These are phyloP conservation scores for Melanerpes formicivorus DNA, from an alignment of 2,113 vertebrate genomes.

Conservation along the genomic window DNA sequence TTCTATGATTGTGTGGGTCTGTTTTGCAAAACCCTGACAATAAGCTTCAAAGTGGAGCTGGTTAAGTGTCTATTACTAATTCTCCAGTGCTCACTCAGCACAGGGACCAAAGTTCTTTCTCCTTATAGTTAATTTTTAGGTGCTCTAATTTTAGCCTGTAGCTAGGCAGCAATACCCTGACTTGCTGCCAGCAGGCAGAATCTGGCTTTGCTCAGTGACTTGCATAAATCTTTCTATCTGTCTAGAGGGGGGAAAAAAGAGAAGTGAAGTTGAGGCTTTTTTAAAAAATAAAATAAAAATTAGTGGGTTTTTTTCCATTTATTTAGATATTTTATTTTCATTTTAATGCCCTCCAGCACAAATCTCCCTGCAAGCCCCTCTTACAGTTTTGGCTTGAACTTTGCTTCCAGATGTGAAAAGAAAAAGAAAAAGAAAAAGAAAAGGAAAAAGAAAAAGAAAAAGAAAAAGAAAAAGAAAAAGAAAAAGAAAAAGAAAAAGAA, in stretches of 20 bases:
- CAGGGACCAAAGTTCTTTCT: constrained; percentile 49
- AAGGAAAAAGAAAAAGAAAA: no score
- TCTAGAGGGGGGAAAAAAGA: neutral
- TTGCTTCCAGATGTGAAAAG: constrained; percentile 16
- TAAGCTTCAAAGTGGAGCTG: neutral
- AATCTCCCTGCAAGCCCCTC: neutral
- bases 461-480: no score
- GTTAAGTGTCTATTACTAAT: neutral
- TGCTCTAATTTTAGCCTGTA: constrained; percentile 58
- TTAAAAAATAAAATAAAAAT: no score
- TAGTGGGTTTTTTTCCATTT: no score
- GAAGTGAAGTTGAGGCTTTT: neutral
- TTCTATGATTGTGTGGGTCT: neutral
- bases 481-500: no score
- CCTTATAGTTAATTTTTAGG: constrained; percentile 51
- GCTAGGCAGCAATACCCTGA: constrained; percentile 6
- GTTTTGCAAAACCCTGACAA: neutral
- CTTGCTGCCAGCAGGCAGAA: constrained; percentile 13
- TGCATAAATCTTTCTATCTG: constrained; percentile 15
- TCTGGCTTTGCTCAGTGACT: constrained; percentile 9
- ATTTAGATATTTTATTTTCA: neutral
- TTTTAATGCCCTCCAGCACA: neutral
- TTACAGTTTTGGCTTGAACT: constrained; percentile 1
- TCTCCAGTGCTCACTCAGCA: neutral
- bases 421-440: neutral